These are phyloP conservation scores for Bombus consobrinus DNA, from an alignment of 1,140 invertebrate species.

Conservation along the genomic window DNA sequence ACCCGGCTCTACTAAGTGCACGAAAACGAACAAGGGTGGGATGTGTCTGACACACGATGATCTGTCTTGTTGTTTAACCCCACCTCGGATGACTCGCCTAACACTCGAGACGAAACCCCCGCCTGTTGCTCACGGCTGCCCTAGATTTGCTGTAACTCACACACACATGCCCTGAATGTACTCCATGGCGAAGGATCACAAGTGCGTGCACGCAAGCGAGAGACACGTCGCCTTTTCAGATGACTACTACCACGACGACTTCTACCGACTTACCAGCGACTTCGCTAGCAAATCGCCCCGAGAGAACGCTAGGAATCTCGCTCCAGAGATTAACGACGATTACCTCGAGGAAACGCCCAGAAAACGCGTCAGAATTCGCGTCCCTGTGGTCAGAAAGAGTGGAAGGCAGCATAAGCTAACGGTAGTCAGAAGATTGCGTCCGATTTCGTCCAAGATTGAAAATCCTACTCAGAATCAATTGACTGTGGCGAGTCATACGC, in stretches of 20 bases:
- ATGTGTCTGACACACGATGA: neutral
- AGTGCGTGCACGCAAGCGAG: slow-evolving; percentile 41
- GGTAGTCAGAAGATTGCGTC: slow-evolving; percentile 75
- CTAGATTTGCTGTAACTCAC: slow-evolving; percentile 9
- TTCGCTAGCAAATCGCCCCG: slow-evolving; percentile 21
- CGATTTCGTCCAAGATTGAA: slow-evolving; percentile 68
- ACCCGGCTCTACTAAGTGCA: slow-evolving; percentile 39
- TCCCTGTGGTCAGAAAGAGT: slow-evolving; percentile 74
- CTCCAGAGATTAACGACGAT: slow-evolving; percentile 58
- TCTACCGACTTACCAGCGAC: slow-evolving; percentile 28
- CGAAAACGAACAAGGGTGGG: slow-evolving; percentile 36
- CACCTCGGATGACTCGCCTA: slow-evolving; percentile 33
- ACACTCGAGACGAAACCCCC: slow-evolving; percentile 29
- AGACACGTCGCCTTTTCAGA: slow-evolving; percentile 76
- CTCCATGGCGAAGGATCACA: slow-evolving; percentile 10
- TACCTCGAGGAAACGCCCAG: slow-evolving; percentile 59
- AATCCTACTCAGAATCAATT: slow-evolving; percentile 14
- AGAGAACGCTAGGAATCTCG: slow-evolving; percentile 21
- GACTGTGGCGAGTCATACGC: slow-evolving; percentile 49
- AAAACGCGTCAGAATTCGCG: slow-evolving; percentile 76
- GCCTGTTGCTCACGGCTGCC: slow-evolving; percentile 5
- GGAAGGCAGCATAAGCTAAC: slow-evolving; percentile 77
- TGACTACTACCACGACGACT: slow-evolving; percentile 69
- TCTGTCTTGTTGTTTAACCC: slow-evolving; percentile 39
- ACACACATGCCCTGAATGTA: neutral